These are phyloP conservation scores for Rhinophrynus dorsalis DNA, from an alignment of 2,797 vertebrate genomes.

Conservation along the genomic window DNA sequence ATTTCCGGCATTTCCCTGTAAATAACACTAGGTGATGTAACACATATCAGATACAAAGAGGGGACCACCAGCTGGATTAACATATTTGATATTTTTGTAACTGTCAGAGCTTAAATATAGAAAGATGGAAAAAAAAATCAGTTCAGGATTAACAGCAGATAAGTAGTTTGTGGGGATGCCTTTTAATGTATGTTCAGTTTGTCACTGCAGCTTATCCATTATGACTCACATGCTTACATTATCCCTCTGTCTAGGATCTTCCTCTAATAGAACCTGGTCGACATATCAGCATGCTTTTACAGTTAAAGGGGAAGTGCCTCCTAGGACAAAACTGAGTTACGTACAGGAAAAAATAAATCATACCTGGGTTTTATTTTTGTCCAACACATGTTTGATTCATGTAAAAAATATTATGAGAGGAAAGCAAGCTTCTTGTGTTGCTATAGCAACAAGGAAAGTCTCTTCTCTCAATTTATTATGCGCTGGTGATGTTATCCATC, in stretches of 20 bases:
- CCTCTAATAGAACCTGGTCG: background rate
- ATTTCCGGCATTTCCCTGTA: slow-evolving; percentile 61
- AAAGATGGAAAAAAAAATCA: slow-evolving; percentile 54
- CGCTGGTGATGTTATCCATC: too few relatives aligned
- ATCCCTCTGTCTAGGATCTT: slow-evolving; percentile 25
- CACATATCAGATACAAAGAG: slow-evolving; percentile 54
- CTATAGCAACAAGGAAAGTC: background rate
- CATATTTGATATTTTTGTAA: slow-evolving; percentile 58
- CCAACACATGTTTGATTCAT: too few relatives aligned
- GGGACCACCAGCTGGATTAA: slow-evolving; percentile 58
- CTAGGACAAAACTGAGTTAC: too few relatives aligned
- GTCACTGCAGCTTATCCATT: slow-evolving; percentile 42
- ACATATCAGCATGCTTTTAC: background rate
- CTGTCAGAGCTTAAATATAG: slow-evolving; percentile 36
- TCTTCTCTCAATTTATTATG: background rate
- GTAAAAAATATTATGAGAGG: too few relatives aligned
- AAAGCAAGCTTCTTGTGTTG: too few relatives aligned
- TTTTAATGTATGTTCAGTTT: slow-evolving; percentile 43
- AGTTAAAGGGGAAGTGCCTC: too few relatives aligned
- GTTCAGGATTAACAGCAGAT: slow-evolving; percentile 52
- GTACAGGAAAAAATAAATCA: too few relatives aligned
- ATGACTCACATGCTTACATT: slow-evolving; percentile 28
- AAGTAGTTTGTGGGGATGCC: slow-evolving; percentile 36
- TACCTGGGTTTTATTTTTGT: too few relatives aligned
- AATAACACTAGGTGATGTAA: slow-evolving; percentile 60